Evolutionary conservation across 2,113 vertebrate species (phyloP).

Genomic region (Felis catus): DNA sequence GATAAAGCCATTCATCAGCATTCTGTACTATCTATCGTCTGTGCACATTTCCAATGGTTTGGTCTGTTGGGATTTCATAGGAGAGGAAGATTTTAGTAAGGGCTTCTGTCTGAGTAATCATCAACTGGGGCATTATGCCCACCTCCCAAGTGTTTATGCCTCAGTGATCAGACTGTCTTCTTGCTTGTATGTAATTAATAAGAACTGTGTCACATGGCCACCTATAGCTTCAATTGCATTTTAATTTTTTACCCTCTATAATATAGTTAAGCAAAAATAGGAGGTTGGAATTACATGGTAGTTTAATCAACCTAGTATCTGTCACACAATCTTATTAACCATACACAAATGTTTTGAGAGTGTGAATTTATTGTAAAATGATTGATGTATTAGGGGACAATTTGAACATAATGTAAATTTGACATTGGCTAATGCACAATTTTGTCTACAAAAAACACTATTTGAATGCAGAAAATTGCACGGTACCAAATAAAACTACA

Average conservation of each 20-base stretch:
- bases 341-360: background rate
- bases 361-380: background rate
- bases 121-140: background rate
- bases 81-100: background rate
- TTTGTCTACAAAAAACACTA: background rate
- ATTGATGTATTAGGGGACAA: background rate
- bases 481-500: background rate
- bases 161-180: background rate
- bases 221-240: background rate
- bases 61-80: background rate
- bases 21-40: background rate
- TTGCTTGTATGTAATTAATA: background rate
- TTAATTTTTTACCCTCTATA: background rate
- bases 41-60: background rate
- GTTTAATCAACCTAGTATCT: background rate
- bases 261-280: background rate
- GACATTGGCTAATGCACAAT: background rate
- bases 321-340: background rate
- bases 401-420: background rate
- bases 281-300: background rate
- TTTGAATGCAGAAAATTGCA: background rate
- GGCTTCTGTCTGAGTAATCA: background rate
- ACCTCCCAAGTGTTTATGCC: background rate
- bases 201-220: background rate
- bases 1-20: background rate